A percentile compares a stretch with the other conserved stretches of the same genome.
Conservation (phyloP, 1,140 invertebrate genomes). For the Drosophila tsacasi region DNA sequence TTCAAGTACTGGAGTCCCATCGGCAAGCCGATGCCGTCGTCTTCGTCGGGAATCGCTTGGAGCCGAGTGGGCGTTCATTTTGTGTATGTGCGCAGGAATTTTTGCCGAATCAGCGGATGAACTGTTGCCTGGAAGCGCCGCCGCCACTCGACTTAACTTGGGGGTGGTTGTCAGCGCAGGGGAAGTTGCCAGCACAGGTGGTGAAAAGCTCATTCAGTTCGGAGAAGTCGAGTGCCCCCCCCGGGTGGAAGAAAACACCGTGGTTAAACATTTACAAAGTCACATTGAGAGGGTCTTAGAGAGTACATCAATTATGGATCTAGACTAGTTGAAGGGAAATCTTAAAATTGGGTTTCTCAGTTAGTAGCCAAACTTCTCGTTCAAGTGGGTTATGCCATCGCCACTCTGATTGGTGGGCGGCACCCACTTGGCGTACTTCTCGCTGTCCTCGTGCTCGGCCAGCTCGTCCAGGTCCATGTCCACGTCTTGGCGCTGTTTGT, state of each 20-base stretch:
- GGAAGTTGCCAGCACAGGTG: slow-evolving; percentile 41
- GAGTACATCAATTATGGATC: slow-evolving; percentile 32
- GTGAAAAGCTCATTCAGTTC: slow-evolving; percentile 36
- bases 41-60: slow-evolving; percentile 37
- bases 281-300: slow-evolving; percentile 43
- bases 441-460: slow-evolving; percentile 86
- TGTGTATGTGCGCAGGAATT: slow-evolving; percentile 72
- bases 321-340: slow-evolving; percentile 26
- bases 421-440: slow-evolving; percentile 92
- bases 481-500: slow-evolving; percentile 71
- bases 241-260: neutral
- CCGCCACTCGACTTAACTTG: slow-evolving; percentile 32
- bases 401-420: slow-evolving; percentile 91
- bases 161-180: slow-evolving; percentile 35
- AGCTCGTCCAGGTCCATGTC: slow-evolving; percentile 85
- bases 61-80: slow-evolving; percentile 63
- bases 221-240: slow-evolving; percentile 13
- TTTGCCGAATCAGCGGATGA: slow-evolving; percentile 30
- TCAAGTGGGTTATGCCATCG: slow-evolving; percentile 92
- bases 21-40: slow-evolving; percentile 41
- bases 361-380: slow-evolving; percentile 94
- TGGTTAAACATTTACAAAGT: slow-evolving; percentile 40
- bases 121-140: slow-evolving; percentile 47
- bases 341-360: slow-evolving; percentile 10
- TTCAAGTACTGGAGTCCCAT: slow-evolving; percentile 80